Evolutionary conservation across 2,888 invertebrate genomes (phyloP), one percentile per base, ranked within the genome.

Genomic region (Autographa pulchrina): DNA sequence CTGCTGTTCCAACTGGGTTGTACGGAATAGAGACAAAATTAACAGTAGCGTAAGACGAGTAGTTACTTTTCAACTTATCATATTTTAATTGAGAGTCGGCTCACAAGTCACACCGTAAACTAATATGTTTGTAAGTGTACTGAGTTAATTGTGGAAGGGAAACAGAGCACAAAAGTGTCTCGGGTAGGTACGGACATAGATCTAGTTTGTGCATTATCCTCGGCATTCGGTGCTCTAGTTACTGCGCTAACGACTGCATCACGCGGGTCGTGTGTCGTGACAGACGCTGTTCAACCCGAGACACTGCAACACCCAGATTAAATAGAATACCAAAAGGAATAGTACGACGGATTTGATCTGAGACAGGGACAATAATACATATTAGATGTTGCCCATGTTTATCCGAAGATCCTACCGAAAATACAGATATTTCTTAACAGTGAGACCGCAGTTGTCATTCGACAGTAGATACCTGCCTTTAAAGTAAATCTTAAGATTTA

Each of bases 131-230:
- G 65, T 68, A 69, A 74, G 68, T 72, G 63, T 63, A 64, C 25
- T 70, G 70, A 70, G 82, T 72, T 85, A 86, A 90, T 91, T 91
- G 89, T 92, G 72, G 75, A 81, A 73, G 88, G 86, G 91, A 93
- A 94, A 92, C 94, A 94, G 94, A 94, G 92, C 94, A 92, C 91
- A 90, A 89, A 83, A 85, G 87, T 90, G 85, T 88, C 87, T 84
- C 74, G 65, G 74, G 70, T 81, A 82, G 82, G 79, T 83, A 83
- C 84, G 43, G 43, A 52, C 63, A 56, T 65, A 67, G 69, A 87
- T 86, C 88, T 88, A 83, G 89, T 86, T 86, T 86, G 86, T 87
- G 80, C 80, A 84, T 88, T 88, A 89, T 92, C 88, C 90, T 90
- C 88, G 72, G 64, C 70, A 77, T 75, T 89, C 86, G 86, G 81